These are phyloP conservation scores for Hetaerina americana DNA, from an alignment of 1,140 invertebrate species.

Conservation along the genomic window DNA sequence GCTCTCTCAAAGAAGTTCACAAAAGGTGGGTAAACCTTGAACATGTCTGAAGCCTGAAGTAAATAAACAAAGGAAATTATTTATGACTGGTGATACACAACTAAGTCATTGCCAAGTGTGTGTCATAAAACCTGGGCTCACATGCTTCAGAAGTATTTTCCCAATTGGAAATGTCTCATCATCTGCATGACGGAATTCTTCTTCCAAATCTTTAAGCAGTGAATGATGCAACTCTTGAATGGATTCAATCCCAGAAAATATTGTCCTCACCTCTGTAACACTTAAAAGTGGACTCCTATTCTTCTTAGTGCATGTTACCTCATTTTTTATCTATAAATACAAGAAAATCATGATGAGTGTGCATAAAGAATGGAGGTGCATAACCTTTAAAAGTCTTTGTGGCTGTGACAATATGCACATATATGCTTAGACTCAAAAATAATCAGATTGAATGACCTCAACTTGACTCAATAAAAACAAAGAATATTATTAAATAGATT, in stretches of 20 bases:
- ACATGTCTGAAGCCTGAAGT: no score
- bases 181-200: constrained; percentile 56
- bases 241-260: constrained; percentile 89
- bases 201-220: constrained; percentile 64
- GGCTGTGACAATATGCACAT: no score
- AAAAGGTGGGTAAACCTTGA: constrained; percentile 92
- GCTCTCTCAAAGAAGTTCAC: constrained; percentile 96
- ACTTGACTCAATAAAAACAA: no score
- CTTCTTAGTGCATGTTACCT: constrained; percentile 55
- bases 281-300: constrained; percentile 71
- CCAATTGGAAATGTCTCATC: constrained; percentile 79
- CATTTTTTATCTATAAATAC: constrained; percentile 75
- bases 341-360: constrained; percentile 92
- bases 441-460: no score
- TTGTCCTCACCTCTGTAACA: constrained; percentile 84
- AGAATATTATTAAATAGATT: no score
- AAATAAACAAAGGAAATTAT: no score
- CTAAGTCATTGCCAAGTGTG: no score
- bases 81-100: no score
- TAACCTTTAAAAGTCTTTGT: no score
- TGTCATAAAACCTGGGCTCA: constrained; percentile 24
- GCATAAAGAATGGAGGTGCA: no score
- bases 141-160: constrained; percentile 72
- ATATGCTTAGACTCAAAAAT: no score
- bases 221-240: constrained; percentile 85